phyloP scores from a whole-genome alignment of 37 sponge, comb jelly and placozoan genomes.

The Halichondria panicea region DNA sequence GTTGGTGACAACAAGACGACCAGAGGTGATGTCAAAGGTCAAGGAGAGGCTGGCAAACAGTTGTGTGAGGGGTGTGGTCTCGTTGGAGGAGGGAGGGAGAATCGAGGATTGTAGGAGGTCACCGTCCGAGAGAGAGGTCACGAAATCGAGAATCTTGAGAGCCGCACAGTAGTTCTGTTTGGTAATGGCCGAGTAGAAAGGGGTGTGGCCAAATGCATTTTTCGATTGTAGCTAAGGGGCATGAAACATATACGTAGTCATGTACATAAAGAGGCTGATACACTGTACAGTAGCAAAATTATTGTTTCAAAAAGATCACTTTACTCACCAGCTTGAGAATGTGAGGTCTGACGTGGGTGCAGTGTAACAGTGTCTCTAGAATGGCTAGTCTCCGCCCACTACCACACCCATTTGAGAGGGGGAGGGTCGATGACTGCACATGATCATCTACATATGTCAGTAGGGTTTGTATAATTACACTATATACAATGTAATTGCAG shows the following conservation, averaged over 20 bases:
- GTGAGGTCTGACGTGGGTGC: slow-evolving; percentile 5
- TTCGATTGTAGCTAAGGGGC: not conserved
- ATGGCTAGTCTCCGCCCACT: slow-evolving; percentile 31
- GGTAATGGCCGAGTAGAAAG: slow-evolving; percentile 62
- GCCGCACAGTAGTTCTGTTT: slow-evolving; percentile 69
- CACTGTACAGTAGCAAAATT: not conserved
- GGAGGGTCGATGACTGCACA: too few species aligned
- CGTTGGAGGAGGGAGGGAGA: not conserved
- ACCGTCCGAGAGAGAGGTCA: not conserved
- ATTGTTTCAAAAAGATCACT: not conserved
- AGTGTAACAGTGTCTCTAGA: slow-evolving; percentile 31
- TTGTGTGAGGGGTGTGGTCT: slow-evolving; percentile 46
- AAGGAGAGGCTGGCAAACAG: slow-evolving; percentile 40
- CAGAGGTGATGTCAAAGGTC: slow-evolving; percentile 17
- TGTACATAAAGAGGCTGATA: not conserved
- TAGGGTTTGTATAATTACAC: too few species aligned
- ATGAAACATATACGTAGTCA: slow-evolving; percentile 2
- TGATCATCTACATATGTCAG: too few species aligned
- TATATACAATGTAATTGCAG: too few species aligned
- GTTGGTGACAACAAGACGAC: slow-evolving; percentile 34
- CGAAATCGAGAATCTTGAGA: slow-evolving; percentile 50
- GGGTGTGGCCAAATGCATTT: slow-evolving; percentile 60
- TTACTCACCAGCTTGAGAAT: slow-evolving; percentile 42
- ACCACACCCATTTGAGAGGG: too few species aligned
- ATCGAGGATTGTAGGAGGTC: slow-evolving; percentile 19